Conservation (phyloP, 2,888 invertebrate genomes). For the Pandemis heparana region DNA sequence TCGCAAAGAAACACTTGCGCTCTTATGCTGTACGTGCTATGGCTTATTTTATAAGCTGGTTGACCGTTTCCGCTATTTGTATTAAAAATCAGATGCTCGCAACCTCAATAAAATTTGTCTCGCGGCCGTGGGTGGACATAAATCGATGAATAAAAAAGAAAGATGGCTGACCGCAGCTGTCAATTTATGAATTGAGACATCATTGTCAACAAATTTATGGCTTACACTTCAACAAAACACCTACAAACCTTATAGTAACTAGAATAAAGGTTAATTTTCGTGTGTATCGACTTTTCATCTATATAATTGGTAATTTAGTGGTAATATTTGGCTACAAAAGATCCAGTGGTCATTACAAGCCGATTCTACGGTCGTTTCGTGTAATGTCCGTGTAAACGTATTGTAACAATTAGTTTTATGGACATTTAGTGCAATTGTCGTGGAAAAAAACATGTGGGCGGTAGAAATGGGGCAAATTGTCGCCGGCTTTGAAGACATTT, state of each 20-base stretch:
- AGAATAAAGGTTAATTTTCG: conserved; percentile 48
- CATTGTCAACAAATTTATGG: conserved; percentile 52
- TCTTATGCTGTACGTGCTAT: not conserved
- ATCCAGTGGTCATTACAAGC: conserved; percentile 43
- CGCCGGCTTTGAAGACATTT: conserved; percentile 29
- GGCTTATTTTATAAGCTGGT: not conserved
- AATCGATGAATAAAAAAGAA: conserved; percentile 62
- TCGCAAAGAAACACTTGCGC: not conserved
- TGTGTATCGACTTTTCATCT: not conserved
- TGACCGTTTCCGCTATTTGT: conserved; percentile 11
- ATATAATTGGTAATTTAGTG: conserved; percentile 33
- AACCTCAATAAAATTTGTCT: conserved; percentile 36
- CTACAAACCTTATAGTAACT: conserved; percentile 20
- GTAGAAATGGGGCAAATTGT: conserved; percentile 48
- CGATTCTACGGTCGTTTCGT: conserved; percentile 48
- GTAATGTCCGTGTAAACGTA: conserved; percentile 71
- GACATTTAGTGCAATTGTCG: conserved; percentile 76
- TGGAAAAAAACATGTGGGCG: conserved; percentile 77
- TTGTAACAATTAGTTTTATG: conserved; percentile 80
- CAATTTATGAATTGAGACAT: conserved; percentile 75
- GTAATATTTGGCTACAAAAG: conserved; percentile 38
- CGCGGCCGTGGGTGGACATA: conserved; percentile 67
- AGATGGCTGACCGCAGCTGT: conserved; percentile 77
- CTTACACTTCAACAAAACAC: conserved; percentile 13
- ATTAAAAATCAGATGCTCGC: conserved; percentile 33